Percentiles rank a stretch among this genome's conserved stretches.
Evolutionary conservation across 2,888 invertebrate species (phyloP).

Genomic region (Eledona agricola): DNA sequence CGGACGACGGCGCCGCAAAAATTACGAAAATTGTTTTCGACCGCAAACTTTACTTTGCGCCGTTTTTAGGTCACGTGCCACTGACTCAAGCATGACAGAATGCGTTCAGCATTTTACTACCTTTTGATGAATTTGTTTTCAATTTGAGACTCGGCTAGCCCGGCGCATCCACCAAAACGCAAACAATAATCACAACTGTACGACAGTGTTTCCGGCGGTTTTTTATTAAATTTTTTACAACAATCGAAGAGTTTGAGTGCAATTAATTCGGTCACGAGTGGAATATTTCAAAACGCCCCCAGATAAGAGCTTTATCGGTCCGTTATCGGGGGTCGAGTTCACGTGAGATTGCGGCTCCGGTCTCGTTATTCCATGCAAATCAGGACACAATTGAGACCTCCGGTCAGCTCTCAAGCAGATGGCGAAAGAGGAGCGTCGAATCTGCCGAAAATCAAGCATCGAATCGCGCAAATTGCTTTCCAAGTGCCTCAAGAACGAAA

Average conservation of each 20-base stretch:
- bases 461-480: slow-evolving; percentile 25
- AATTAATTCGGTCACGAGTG: too few relatives aligned
- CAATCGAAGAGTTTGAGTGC: too few relatives aligned
- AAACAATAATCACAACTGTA: too few relatives aligned
- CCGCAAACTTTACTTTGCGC: too few relatives aligned
- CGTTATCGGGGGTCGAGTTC: slow-evolving; percentile 51
- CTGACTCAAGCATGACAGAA: too few relatives aligned
- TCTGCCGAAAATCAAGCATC: slow-evolving; percentile 26
- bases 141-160: too few relatives aligned
- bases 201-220: too few relatives aligned
- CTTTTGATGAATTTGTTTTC: too few relatives aligned
- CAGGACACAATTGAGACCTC: slow-evolving; percentile 51
- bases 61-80: too few relatives aligned
- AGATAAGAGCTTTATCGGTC: slow-evolving; percentile 49
- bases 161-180: too few relatives aligned
- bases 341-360: slow-evolving; percentile 51
- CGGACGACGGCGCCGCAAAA: slow-evolving; percentile 9
- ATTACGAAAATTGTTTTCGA: slow-evolving; percentile 19
- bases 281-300: slow-evolving; percentile 47
- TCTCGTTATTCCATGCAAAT: slow-evolving; percentile 58
- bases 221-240: too few relatives aligned
- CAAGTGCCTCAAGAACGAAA: slow-evolving; percentile 26
- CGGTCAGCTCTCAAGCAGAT: slow-evolving; percentile 47
- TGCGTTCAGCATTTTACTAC: too few relatives aligned
- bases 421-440: slow-evolving; percentile 37